phyloP scores from a whole-genome alignment of 2,888 invertebrate genomes.

The Celastrina argiolus region DNA sequence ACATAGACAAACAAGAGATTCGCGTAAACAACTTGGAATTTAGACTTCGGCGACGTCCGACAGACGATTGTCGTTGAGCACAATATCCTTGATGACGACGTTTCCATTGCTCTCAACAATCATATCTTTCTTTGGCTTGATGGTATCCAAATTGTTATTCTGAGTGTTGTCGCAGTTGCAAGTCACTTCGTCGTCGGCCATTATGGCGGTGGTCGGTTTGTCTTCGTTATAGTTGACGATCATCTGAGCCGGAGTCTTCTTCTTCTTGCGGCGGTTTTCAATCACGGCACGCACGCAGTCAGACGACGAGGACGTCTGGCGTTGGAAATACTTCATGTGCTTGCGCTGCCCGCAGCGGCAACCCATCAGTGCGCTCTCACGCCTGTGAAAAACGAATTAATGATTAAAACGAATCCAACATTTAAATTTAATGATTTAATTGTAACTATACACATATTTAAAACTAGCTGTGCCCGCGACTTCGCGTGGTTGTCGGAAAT shows the following conservation, averaged over 20 bases:
- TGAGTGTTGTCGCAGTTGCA: conserved; percentile 37
- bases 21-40: conserved; percentile 30
- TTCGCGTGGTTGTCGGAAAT: no score
- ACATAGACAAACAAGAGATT: not conserved
- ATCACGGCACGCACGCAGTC: conserved; percentile 42
- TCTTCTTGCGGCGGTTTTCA: conserved; percentile 40
- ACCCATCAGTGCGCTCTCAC: conserved; percentile 47
- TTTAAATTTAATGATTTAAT: no score
- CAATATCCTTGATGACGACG: conserved; percentile 37
- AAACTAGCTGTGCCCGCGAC: no score
- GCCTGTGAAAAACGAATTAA: conserved; percentile 35
- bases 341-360: conserved; percentile 59
- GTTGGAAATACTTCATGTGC: conserved; percentile 45
- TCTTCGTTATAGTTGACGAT: conserved; percentile 43
- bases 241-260: conserved; percentile 40
- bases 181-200: conserved; percentile 34
- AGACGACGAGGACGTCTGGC: conserved; percentile 58
- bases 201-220: conserved; percentile 36
- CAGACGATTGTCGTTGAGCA: conserved; percentile 41
- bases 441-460: no score
- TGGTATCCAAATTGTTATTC: conserved; percentile 42
- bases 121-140: conserved; percentile 38
- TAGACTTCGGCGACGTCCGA: conserved; percentile 51
- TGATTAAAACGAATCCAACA: not conserved
- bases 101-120: conserved; percentile 58